phyloP scores from a whole-genome alignment of 2,113 vertebrate species.

The Bucco capensis region DNA sequence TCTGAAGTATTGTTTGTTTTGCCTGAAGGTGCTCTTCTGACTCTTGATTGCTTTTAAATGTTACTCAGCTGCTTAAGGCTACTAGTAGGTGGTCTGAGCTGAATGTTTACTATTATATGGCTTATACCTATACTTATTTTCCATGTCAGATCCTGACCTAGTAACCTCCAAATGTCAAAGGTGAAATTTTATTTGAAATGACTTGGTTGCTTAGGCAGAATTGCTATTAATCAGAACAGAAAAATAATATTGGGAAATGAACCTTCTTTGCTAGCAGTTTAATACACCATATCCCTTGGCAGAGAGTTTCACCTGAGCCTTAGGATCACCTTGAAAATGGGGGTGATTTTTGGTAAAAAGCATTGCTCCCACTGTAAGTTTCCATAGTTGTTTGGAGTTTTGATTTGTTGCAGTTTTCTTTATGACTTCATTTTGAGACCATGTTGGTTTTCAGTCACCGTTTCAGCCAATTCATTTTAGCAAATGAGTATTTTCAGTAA shows the following conservation, averaged over 20 bases:
- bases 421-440: neutral
- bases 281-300: neutral
- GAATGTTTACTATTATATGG: neutral
- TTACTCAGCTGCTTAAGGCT: slow-evolving; percentile 3
- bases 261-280: neutral
- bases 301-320: neutral
- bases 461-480: neutral
- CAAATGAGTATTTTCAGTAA: neutral
- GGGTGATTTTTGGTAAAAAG: neutral
- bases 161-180: neutral
- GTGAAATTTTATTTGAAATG: neutral
- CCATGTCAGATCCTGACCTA: neutral
- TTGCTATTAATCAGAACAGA: neutral
- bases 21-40: neutral
- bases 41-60: slow-evolving; percentile 35
- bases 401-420: neutral
- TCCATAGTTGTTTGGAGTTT: neutral
- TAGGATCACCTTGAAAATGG: neutral
- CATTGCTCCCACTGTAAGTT: neutral
- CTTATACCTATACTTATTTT: neutral
- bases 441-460: neutral
- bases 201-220: neutral
- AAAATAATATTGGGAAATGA: neutral
- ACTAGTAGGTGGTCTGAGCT: neutral
- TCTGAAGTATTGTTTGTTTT: neutral